A percentile compares a stretch with the other conserved stretches of the same genome.
phyloP scores from a whole-genome alignment of 2,888 invertebrate genomes.

The Papilio elwesi region DNA sequence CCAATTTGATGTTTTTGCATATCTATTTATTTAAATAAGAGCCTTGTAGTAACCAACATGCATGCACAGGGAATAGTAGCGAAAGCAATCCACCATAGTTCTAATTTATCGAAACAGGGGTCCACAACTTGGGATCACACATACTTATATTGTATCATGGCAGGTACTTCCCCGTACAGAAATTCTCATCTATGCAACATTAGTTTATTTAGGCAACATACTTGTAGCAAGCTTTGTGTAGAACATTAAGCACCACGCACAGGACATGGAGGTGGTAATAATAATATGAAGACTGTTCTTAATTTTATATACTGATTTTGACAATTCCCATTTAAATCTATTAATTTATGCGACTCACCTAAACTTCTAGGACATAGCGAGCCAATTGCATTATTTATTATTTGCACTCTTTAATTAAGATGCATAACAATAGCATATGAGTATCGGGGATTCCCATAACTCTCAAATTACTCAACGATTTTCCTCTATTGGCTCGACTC shows the following conservation, averaged over 20 bases:
- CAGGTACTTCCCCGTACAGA: not conserved
- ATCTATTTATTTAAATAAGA: not conserved
- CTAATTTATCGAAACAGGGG: not conserved
- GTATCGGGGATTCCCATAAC: not conserved
- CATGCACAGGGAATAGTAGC: not conserved
- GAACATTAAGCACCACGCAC: too few species aligned
- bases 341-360: too few species aligned
- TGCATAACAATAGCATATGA: not conserved
- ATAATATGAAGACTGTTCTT: too few species aligned
- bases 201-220: too few species aligned
- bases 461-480: not conserved
- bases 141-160: not conserved
- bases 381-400: not conserved
- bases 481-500: conserved; percentile 1
- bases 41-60: too few species aligned
- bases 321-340: too few species aligned
- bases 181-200: not conserved
- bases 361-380: not conserved
- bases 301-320: too few species aligned
- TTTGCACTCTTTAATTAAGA: not conserved
- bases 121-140: not conserved
- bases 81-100: not conserved
- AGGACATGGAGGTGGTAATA: too few species aligned
- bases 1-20: not conserved
- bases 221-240: too few species aligned